Percentiles rank a stretch among this genome's conserved stretches.
phyloP scores from a whole-genome alignment of 2,888 invertebrate species.

The Caenorhabditis sp. region DNA sequence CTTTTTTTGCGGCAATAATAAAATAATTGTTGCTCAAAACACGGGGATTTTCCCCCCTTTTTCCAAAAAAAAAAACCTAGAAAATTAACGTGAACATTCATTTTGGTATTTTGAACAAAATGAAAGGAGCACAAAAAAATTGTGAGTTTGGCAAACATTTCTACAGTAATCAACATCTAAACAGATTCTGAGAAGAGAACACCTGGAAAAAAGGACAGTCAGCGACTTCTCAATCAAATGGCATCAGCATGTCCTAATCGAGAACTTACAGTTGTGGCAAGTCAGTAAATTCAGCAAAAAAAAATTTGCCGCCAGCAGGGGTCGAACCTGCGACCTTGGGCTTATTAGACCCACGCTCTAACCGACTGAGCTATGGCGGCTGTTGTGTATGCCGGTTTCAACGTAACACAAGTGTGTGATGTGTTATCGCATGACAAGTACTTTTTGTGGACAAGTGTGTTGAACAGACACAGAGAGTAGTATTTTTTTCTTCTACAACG shows the following conservation, averaged over 20 bases:
- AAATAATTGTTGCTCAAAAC: background rate
- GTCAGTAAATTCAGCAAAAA: slow-evolving; percentile 34
- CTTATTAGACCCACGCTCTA: slow-evolving; percentile 69
- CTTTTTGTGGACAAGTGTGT: background rate
- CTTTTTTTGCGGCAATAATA: background rate
- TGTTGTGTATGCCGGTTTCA: background rate
- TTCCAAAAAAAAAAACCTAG: background rate
- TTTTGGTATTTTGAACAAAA: background rate
- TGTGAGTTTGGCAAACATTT: slow-evolving; percentile 9
- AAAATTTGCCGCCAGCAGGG: slow-evolving; percentile 63
- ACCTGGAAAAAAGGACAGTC: background rate
- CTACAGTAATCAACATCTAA: background rate
- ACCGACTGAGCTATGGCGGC: slow-evolving; percentile 67
- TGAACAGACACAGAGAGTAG: background rate
- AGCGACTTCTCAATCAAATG: background rate
- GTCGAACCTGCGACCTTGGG: slow-evolving; percentile 67
- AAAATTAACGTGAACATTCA: background rate
- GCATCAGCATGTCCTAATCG: slow-evolving; percentile 5
- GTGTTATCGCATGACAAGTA: background rate
- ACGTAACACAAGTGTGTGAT: background rate
- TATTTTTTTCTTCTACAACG: background rate
- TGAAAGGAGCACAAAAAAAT: background rate
- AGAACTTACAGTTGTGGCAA: slow-evolving; percentile 11
- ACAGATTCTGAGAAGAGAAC: background rate
- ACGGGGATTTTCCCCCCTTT: background rate